Evolutionary conservation across 1,140 invertebrate species (phyloP), one percentile per base, ranked within the genome.

Genomic region (Aphidius ervi): DNA sequence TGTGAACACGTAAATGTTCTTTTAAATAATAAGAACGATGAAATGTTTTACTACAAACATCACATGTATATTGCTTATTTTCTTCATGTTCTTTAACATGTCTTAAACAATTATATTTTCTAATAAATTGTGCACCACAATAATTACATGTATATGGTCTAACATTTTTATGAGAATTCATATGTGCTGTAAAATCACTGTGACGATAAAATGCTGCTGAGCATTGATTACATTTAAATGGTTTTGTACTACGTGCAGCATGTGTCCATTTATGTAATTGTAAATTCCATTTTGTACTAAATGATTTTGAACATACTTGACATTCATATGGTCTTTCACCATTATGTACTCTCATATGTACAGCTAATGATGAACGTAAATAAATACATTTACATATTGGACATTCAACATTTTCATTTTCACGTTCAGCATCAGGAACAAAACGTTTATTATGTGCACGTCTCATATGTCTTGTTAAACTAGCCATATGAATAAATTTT

Each of bases 81-180:
- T 87, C 89, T 60, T 92, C 91, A 77, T 98, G 94, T 70, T 95
- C 93, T 46, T 91, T 85, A 5, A 94, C 89, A 74, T 97, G 95
- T 47, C 93, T 85, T 70, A 94, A 84, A 70, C 95, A 91, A 73
- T 95, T 96, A 73, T 93, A 94, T 72, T 95, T 94, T 23, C 93
- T 85, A 56, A 94, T 95, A 75, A 98, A 97, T 70, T 94, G 90
- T 50, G 93, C 92, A 39, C 93, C 94, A 75, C 95, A 97, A 74
- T 93, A 90, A 70, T 96, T 95, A 75, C 93, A 95, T 2, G 91
- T 92, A 75, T 92, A 95, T 3, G 90, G 90, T 58, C 87, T 84
- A 45, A 91, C 85, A 57, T 88, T 87, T 62, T 87, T 87, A 78
- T 92, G 91, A 39, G 90, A 86, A 74, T 91, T 89, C 84, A 93